Conservation (phyloP, 2,113 vertebrate genomes). For the Semicossyphus pulcher region DNA sequence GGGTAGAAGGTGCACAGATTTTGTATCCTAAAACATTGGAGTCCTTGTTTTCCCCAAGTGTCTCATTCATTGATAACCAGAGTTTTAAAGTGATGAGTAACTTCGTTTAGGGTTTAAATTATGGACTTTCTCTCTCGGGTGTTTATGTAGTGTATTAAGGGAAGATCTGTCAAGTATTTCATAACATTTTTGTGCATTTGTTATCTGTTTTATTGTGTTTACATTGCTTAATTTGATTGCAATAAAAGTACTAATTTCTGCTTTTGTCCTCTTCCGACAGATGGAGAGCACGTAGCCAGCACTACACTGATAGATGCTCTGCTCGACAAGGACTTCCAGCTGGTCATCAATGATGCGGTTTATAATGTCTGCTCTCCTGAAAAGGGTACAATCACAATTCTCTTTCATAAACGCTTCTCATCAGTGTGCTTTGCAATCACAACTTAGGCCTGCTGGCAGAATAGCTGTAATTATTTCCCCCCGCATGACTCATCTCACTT, state of each 20-base stretch:
- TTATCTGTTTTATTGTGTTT: not conserved
- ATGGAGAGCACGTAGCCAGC: conserved; percentile 85
- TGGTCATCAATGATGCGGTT: conserved; percentile 85
- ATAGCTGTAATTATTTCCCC: not conserved
- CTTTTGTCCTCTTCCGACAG: conserved; percentile 74
- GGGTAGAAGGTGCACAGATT: not conserved
- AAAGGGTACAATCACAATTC: conserved; percentile 81
- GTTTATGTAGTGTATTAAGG: not conserved
- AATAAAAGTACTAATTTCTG: not conserved
- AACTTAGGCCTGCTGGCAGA: not conserved
- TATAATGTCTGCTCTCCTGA: conserved; percentile 83
- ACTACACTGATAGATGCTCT: conserved; percentile 86
- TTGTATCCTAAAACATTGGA: not conserved
- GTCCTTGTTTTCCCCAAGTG: not conserved
- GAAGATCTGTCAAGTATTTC: too few species aligned
- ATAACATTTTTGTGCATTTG: not conserved
- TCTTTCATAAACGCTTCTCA: not conserved
- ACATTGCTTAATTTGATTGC: not conserved
- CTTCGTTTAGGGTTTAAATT: not conserved
- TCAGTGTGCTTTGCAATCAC: not conserved
- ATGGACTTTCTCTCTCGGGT: not conserved
- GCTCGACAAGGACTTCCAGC: conserved; percentile 89
- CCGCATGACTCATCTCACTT: not conserved
- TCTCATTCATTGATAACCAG: not conserved
- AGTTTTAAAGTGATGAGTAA: not conserved